Evolutionary conservation across 2,888 invertebrate genomes (phyloP).

Genomic region (Rosalia funebris): DNA sequence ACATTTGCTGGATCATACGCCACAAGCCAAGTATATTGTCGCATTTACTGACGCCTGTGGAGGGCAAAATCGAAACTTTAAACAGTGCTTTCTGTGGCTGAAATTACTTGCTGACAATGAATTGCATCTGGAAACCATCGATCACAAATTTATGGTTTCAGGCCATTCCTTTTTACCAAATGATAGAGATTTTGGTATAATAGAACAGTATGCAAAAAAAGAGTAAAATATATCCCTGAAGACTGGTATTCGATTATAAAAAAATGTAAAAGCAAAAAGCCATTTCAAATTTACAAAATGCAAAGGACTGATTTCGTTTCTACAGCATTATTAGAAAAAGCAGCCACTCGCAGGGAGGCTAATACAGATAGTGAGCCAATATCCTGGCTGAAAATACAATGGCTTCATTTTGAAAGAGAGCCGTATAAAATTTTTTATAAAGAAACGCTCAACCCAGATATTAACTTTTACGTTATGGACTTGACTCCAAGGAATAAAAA

Average conservation of each 20-base stretch:
- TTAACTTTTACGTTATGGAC: background rate
- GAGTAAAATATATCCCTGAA: slow-evolving; percentile 6
- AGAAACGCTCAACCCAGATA: background rate
- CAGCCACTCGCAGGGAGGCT: background rate
- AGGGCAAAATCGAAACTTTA: slow-evolving; percentile 20
- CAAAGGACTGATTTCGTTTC: background rate
- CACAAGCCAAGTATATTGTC: slow-evolving; percentile 17
- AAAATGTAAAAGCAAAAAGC: background rate
- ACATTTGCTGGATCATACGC: background rate
- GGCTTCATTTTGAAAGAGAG: background rate
- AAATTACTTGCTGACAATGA: slow-evolving; percentile 17
- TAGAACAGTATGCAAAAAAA: slow-evolving; percentile 10
- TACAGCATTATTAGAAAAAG: background rate
- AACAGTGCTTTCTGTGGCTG: slow-evolving; percentile 15
- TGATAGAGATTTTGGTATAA: slow-evolving; percentile 4
- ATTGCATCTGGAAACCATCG: slow-evolving; percentile 6
- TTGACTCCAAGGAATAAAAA: background rate
- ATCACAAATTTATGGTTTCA: slow-evolving; percentile 10
- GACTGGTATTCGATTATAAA: slow-evolving; percentile 4
- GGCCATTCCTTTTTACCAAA: background rate
- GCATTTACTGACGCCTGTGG: slow-evolving; percentile 25
- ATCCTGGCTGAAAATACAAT: background rate
- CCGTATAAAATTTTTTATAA: background rate
- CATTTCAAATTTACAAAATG: background rate
- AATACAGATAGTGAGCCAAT: background rate